These are phyloP conservation scores for Sorex maritimensis DNA, from an alignment of 2,797 vertebrate species.

Conservation along the genomic window DNA sequence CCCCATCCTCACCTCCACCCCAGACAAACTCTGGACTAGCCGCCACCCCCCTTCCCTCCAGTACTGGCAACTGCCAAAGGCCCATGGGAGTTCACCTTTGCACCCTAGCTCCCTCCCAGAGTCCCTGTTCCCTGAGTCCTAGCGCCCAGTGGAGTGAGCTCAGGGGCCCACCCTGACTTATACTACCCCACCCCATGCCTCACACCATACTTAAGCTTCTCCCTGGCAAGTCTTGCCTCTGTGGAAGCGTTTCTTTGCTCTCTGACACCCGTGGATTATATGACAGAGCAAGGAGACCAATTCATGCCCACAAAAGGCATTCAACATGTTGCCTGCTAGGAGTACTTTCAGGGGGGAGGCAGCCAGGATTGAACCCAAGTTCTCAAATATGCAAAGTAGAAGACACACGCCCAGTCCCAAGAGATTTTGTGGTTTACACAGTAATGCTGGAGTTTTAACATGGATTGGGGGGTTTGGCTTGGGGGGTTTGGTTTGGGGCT, in stretches of 20 bases:
- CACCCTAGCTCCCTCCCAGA: neutral
- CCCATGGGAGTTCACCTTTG: constrained; percentile 29
- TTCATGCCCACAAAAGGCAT: constrained; percentile 9
- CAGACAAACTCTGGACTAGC: too few relatives aligned
- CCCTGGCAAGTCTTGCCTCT: neutral
- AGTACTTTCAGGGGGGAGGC: neutral
- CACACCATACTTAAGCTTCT: neutral
- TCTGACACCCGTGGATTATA: neutral
- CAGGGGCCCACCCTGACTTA: neutral
- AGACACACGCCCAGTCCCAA: too few relatives aligned
- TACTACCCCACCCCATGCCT: neutral
- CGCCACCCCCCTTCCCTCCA: too few relatives aligned
- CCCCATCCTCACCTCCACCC: too few relatives aligned
- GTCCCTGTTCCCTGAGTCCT: neutral
- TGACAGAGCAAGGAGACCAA: constrained; percentile 64
- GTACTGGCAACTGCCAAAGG: neutral
- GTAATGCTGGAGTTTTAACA: constrained; percentile 8
- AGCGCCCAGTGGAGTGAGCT: neutral
- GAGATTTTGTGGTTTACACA: constrained; percentile 48
- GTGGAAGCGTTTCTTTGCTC: neutral
- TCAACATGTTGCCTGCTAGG: constrained; percentile 22
- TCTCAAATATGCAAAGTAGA: too few relatives aligned
- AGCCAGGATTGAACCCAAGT: too few relatives aligned
- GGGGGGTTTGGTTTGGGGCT: too few relatives aligned
- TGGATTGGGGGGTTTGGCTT: too few relatives aligned